Evolutionary conservation across 2,888 invertebrate genomes (phyloP).

Genomic region (Zele albiditarsus): DNA sequence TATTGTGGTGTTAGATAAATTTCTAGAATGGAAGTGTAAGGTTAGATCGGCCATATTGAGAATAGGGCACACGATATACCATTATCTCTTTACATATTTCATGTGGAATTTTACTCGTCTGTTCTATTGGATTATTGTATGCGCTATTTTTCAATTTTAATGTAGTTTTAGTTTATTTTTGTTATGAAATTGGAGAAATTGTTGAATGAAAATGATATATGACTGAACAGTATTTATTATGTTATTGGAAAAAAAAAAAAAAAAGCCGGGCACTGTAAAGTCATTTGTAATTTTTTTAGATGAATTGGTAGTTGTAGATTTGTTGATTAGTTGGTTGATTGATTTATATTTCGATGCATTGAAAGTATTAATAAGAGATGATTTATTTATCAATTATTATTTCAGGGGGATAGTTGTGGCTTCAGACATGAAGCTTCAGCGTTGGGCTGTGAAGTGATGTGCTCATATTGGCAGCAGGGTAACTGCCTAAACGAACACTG

Average conservation of each 20-base stretch:
- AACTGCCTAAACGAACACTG: constrained; percentile 86
- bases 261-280: neutral
- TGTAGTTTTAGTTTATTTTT: neutral
- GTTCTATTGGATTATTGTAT: neutral
- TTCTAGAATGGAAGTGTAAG: constrained; percentile 50
- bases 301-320: neutral
- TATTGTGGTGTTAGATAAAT: constrained; percentile 47
- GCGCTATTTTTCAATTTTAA: neutral
- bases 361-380: neutral
- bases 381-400: constrained; percentile 40
- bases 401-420: constrained; percentile 85
- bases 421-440: constrained; percentile 91
- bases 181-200: neutral
- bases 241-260: neutral
- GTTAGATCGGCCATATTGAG: constrained; percentile 67
- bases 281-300: neutral
- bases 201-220: neutral
- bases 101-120: neutral
- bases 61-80: constrained; percentile 28
- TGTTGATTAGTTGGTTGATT: no score
- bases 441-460: constrained; percentile 87
- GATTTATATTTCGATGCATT: neutral
- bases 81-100: neutral
- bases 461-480: constrained; percentile 87
- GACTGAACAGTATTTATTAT: constrained; percentile 2